Conservation (phyloP, 2,797 vertebrate genomes). For the Pristis pectinata region DNA sequence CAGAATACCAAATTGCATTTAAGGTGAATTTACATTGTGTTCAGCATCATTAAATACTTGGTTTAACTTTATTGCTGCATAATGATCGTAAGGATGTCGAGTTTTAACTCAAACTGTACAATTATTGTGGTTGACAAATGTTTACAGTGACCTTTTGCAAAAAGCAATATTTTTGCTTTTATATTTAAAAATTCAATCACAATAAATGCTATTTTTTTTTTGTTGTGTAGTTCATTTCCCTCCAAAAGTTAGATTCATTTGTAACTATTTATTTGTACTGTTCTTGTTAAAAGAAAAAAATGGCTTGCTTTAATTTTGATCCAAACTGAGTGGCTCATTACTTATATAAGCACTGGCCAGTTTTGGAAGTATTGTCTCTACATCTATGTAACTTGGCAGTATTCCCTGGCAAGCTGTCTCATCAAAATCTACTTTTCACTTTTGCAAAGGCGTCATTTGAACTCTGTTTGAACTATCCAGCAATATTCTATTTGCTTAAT, state of each 20-base stretch:
- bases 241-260: background rate
- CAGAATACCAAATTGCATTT: background rate
- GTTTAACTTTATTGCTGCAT: background rate
- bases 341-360: background rate
- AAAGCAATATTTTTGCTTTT: background rate
- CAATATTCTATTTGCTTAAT: background rate
- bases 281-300: background rate
- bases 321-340: background rate
- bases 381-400: constrained; percentile 1
- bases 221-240: background rate
- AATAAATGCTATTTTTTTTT: background rate
- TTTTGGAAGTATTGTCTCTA: constrained; percentile 17
- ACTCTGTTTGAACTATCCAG: background rate
- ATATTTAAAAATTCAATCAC: background rate
- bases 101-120: background rate
- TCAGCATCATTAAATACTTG: background rate
- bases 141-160: background rate
- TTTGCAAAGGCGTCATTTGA: background rate
- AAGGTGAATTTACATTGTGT: background rate
- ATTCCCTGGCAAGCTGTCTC: background rate
- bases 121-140: background rate
- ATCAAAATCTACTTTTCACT: background rate
- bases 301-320: background rate
- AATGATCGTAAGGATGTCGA: background rate
- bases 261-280: background rate